Conservation (phyloP, 2,888 invertebrate species). For the Orchestes rusci region DNA sequence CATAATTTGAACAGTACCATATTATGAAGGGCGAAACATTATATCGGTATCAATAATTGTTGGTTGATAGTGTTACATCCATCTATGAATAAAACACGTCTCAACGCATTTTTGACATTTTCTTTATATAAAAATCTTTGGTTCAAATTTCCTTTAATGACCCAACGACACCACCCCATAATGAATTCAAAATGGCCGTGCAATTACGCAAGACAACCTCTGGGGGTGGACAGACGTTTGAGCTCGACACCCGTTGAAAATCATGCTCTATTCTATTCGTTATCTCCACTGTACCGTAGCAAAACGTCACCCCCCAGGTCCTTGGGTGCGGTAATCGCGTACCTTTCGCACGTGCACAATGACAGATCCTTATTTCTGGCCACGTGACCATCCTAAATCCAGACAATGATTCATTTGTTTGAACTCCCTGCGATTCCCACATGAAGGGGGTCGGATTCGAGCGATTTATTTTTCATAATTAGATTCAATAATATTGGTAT, state of each 20-base stretch:
- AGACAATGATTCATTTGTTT: constrained; percentile 26
- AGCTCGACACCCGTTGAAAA: constrained; percentile 23
- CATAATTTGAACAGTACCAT: too few relatives aligned
- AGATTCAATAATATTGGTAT: constrained; percentile 36
- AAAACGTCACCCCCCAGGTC: too few relatives aligned
- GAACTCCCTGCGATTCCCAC: constrained; percentile 38
- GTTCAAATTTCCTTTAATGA: too few relatives aligned
- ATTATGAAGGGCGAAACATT: too few relatives aligned
- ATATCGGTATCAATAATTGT: too few relatives aligned
- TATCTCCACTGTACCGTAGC: constrained; percentile 23
- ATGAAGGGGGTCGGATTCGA: constrained; percentile 23
- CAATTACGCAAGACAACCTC: constrained; percentile 17
- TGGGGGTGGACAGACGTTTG: constrained; percentile 17
- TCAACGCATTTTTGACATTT: too few relatives aligned
- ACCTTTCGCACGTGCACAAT: constrained; percentile 25
- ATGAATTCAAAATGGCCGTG: constrained; percentile 23
- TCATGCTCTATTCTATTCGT: constrained; percentile 23
- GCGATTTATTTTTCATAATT: constrained; percentile 42
- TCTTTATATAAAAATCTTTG: too few relatives aligned
- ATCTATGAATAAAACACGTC: too few relatives aligned
- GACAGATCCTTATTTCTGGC: constrained; percentile 24
- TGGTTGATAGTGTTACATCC: too few relatives aligned
- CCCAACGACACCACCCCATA: too few relatives aligned
- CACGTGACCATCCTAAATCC: constrained; percentile 23
- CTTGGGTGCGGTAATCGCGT: constrained; percentile 22